Percentiles rank a stretch among this genome's conserved stretches.
Conservation (phyloP, 1,140 invertebrate species). For the Dysdera silvatica region DNA sequence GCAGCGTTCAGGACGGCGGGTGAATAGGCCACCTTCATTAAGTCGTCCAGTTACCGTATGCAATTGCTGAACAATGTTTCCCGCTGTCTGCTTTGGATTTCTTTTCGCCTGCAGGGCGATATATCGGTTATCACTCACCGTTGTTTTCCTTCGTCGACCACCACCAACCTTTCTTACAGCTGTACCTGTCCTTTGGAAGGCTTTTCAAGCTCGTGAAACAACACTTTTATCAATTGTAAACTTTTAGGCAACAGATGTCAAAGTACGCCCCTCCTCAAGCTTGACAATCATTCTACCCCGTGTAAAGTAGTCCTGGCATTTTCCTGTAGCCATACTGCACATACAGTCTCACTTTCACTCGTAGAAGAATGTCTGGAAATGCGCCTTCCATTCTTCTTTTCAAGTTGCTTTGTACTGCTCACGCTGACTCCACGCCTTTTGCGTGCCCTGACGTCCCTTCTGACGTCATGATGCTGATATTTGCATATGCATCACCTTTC, state of each 20-base stretch:
- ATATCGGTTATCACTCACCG: neutral
- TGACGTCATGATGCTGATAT: neutral
- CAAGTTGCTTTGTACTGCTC: neutral
- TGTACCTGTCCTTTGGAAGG: neutral
- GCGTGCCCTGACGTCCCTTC: neutral
- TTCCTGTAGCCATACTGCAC: neutral
- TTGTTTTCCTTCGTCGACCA: neutral
- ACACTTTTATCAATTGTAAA: neutral
- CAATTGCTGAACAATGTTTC: neutral
- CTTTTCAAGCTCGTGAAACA: neutral
- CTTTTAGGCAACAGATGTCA: neutral
- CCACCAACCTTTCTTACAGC: neutral
- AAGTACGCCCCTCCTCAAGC: neutral
- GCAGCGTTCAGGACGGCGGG: neutral
- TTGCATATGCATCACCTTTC: neutral
- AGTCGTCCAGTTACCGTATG: neutral
- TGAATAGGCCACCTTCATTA: neutral
- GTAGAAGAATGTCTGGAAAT: neutral
- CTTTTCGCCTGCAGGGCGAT: neutral
- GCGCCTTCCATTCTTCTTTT: neutral
- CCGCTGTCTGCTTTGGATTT: neutral
- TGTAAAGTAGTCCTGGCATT: neutral
- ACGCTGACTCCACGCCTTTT: neutral
- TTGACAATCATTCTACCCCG: neutral
- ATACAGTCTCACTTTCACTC: neutral